A percentile compares a stretch with the other conserved stretches of the same genome.
These are phyloP conservation scores for Paraescarpia echinospica DNA, from an alignment of 1,140 invertebrate species.

Conservation along the genomic window DNA sequence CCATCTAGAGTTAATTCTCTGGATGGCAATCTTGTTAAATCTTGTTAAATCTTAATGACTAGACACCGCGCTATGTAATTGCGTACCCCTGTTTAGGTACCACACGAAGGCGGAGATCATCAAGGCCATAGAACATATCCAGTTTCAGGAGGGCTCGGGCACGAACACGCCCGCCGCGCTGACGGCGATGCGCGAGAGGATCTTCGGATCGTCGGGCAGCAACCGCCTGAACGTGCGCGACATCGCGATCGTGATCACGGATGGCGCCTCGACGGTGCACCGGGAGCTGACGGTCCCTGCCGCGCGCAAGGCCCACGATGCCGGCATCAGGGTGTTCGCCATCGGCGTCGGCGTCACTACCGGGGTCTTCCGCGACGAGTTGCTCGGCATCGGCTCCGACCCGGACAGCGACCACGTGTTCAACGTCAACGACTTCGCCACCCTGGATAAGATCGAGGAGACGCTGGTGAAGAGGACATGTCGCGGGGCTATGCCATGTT, in stretches of 20 bases:
- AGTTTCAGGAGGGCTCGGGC: slow-evolving; percentile 20
- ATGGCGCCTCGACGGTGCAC: background rate
- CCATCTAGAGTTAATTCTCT: no score
- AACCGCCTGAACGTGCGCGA: slow-evolving; percentile 20
- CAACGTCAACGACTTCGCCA: slow-evolving; percentile 9
- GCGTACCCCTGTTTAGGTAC: background rate
- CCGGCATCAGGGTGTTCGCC: slow-evolving; percentile 23
- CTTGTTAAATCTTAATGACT: no score
- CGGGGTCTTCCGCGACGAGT: slow-evolving; percentile 11
- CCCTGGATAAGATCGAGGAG: slow-evolving; percentile 10
- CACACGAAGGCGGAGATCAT: slow-evolving; percentile 19
- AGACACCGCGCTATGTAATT: no score
- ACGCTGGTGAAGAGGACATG: slow-evolving; percentile 20
- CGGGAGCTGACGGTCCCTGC: background rate
- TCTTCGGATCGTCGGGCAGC: background rate
- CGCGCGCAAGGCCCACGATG: slow-evolving; percentile 11
- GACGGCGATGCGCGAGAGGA: slow-evolving; percentile 1
- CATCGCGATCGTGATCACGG: slow-evolving; percentile 19
- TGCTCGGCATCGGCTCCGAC: slow-evolving; percentile 3
- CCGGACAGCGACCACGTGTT: slow-evolving; percentile 19
- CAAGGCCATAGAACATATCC: slow-evolving; percentile 15
- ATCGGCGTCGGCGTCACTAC: slow-evolving; percentile 20
- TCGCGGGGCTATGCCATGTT: slow-evolving; percentile 31
- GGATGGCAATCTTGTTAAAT: no score
- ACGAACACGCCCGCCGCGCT: slow-evolving; percentile 20